Evolutionary conservation across 2,113 vertebrate genomes (phyloP).

Genomic region (Taxidea taxus): DNA sequence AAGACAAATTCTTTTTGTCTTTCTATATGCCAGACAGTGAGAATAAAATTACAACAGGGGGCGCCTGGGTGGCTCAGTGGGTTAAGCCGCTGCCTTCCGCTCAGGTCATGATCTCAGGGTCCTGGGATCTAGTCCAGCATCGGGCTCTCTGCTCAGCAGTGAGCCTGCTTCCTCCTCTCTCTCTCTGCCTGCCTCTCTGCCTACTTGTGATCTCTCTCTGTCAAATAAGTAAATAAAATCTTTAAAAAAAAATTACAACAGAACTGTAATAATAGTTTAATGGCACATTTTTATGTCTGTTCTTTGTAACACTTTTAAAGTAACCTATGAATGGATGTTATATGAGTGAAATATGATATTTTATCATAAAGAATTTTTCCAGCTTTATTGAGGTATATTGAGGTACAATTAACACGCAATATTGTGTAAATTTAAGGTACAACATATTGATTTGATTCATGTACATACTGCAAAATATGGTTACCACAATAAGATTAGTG

Average conservation of each 20-base stretch:
- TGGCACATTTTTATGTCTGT: not conserved
- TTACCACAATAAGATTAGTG: not conserved
- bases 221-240: no score
- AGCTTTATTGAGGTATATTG: not conserved
- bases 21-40: not conserved
- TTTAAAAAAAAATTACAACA: not conserved
- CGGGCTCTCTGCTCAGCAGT: no score
- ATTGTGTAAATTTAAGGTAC: not conserved
- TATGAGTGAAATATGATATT: not conserved
- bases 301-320: not conserved
- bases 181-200: no score
- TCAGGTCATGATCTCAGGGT: no score
- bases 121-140: no score
- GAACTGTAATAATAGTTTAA: not conserved
- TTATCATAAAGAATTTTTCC: not conserved
- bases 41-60: not conserved
- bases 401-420: not conserved
- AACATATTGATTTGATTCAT: not conserved
- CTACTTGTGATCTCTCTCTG: no score
- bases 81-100: no score
- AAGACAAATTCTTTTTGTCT: not conserved
- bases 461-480: not conserved
- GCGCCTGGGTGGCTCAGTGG: no score
- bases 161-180: no score
- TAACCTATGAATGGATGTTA: not conserved